Evolutionary conservation across 2,113 vertebrate species (phyloP).

Genomic region (Aviceda subcristata): DNA sequence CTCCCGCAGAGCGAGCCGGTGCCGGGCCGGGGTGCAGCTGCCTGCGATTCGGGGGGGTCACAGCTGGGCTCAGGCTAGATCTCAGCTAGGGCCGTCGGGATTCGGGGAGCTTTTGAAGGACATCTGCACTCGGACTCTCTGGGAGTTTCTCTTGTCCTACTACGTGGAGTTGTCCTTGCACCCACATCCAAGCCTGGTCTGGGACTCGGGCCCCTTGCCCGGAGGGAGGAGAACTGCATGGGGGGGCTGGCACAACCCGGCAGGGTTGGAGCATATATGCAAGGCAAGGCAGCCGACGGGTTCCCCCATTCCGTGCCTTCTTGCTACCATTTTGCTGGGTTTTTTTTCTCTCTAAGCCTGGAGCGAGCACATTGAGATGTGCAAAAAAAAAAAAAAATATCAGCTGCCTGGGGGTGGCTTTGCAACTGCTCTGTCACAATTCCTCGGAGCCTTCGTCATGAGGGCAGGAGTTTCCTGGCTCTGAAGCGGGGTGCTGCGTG

Average conservation of each 20-base stretch:
- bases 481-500: neutral
- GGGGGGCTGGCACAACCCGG: neutral
- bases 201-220: neutral
- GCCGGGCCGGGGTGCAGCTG: neutral
- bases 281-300: neutral
- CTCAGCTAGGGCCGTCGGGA: neutral
- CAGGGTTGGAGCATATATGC: accelerated
- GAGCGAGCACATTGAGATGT: neutral
- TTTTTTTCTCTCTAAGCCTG: neutral
- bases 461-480: neutral
- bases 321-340: neutral
- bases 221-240: neutral
- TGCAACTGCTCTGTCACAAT: neutral
- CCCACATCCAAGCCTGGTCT: neutral
- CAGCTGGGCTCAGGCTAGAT: neutral
- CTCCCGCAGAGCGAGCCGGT: neutral
- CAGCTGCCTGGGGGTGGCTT: neutral
- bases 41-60: neutral
- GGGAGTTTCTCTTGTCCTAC: neutral
- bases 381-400: neutral
- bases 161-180: neutral
- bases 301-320: accelerated
- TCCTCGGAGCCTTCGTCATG: neutral
- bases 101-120: neutral
- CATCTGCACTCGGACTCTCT: neutral